A percentile compares a stretch with the other conserved stretches of the same genome.
These are phyloP conservation scores for Odontocerum albicorne DNA, from an alignment of 2,888 invertebrate species.

Conservation along the genomic window DNA sequence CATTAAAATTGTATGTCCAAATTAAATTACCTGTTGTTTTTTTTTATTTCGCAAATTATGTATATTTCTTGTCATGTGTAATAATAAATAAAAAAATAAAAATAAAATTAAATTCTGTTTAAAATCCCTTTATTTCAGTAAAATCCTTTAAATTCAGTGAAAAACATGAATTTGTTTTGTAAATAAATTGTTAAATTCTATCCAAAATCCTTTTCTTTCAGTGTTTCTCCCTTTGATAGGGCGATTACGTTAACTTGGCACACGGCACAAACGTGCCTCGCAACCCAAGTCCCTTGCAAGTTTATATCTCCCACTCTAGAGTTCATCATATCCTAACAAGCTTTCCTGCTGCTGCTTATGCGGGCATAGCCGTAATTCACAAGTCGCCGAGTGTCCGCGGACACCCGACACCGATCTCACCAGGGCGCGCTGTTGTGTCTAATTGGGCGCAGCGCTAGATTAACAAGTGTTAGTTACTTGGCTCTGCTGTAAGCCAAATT, in stretches of 20 bases:
- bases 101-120: too few relatives aligned
- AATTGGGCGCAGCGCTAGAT: too few relatives aligned
- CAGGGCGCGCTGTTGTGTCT: too few relatives aligned
- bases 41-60: too few relatives aligned
- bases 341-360: too few relatives aligned
- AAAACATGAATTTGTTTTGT: neutral
- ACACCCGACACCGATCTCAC: conserved; percentile 29
- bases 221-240: conserved; percentile 4
- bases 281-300: conserved; percentile 19
- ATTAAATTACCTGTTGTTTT: too few relatives aligned
- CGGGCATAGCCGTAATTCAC: conserved; percentile 26
- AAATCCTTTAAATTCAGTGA: neutral
- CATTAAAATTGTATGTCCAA: too few relatives aligned
- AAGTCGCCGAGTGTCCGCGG: conserved; percentile 8
- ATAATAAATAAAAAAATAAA: too few relatives aligned
- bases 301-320: conserved; percentile 26
- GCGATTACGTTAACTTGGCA: conserved; percentile 25
- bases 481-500: too few relatives aligned
- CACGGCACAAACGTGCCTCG: conserved; percentile 25
- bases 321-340: conserved; percentile 25
- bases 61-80: too few relatives aligned
- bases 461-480: too few relatives aligned
- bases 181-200: neutral
- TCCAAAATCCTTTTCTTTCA: neutral
- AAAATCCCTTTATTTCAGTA: too few relatives aligned